A percentile compares a stretch with the other conserved stretches of the same genome.
Conservation (phyloP, 2,113 vertebrate species). For the Aphelocoma coerulescens region DNA sequence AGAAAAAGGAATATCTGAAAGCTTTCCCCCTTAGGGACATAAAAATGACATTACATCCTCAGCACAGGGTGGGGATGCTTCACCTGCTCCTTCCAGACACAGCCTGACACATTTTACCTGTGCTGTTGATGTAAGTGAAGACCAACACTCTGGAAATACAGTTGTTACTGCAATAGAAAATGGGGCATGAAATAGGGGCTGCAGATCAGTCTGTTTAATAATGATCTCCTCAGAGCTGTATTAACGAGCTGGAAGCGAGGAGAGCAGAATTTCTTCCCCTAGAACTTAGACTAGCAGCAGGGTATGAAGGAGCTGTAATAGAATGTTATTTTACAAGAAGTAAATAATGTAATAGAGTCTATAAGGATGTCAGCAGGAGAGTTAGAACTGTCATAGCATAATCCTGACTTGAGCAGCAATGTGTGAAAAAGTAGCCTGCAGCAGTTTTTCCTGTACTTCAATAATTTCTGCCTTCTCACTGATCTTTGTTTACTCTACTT, state of each 20-base stretch:
- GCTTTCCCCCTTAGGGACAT: background rate
- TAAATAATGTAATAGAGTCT: conserved; percentile 76
- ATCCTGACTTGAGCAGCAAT: conserved; percentile 70
- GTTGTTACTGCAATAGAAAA: conserved; percentile 46
- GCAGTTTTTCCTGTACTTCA: conserved; percentile 66
- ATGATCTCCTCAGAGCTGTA: conserved; percentile 47
- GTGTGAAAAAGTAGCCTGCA: conserved; percentile 71
- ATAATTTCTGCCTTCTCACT: conserved; percentile 64
- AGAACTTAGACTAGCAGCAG: conserved; percentile 68
- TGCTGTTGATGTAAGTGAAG: conserved; percentile 3
- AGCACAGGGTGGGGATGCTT: background rate
- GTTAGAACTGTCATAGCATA: conserved; percentile 69
- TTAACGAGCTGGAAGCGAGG: conserved; percentile 46
- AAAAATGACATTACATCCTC: conserved; percentile 3
- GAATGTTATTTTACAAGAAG: conserved; percentile 75
- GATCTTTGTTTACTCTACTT: conserved; percentile 64
- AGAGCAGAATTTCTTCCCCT: conserved; percentile 59
- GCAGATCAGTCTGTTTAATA: conserved; percentile 53
- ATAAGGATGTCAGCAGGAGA: conserved; percentile 74
- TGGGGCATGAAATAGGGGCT: conserved; percentile 53
- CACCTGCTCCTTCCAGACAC: background rate
- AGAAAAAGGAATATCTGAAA: background rate
- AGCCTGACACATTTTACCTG: background rate
- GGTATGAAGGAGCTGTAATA: conserved; percentile 71
- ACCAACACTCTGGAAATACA: conserved; percentile 19